phyloP scores from a whole-genome alignment of 2,888 invertebrate genomes.

The Hirtodrosophila alboralis region DNA sequence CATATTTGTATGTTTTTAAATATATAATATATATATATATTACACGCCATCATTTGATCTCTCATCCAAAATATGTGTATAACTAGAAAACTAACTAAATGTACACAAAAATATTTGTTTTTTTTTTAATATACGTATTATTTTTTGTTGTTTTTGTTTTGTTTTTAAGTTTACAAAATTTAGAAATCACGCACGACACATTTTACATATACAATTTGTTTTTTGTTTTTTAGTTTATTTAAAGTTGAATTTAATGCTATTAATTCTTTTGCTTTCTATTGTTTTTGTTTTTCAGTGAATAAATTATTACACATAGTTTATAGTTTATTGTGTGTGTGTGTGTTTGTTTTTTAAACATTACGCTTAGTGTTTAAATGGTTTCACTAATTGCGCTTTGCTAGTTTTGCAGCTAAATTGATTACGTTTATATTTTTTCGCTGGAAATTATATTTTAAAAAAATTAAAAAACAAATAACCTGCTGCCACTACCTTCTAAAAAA shows the following conservation, averaged over 20 bases:
- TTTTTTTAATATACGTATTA: slow-evolving; percentile 31
- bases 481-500: slow-evolving; percentile 51
- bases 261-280: slow-evolving; percentile 3
- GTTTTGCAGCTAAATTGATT: slow-evolving; percentile 53
- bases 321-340: slow-evolving; percentile 6
- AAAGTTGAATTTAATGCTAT: slow-evolving; percentile 37
- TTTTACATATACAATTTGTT: slow-evolving; percentile 59
- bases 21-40: slow-evolving; percentile 53
- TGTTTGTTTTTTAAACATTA: slow-evolving; percentile 55
- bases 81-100: slow-evolving; percentile 68
- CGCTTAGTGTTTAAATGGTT: slow-evolving; percentile 53
- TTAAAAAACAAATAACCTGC: slow-evolving; percentile 59
- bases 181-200: slow-evolving; percentile 73
- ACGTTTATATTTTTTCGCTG: slow-evolving; percentile 53
- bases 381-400: slow-evolving; percentile 48
- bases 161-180: slow-evolving; percentile 62
- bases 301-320: slow-evolving; percentile 29
- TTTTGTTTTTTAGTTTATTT: slow-evolving; percentile 38
- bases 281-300: slow-evolving; percentile 26
- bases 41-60: slow-evolving; percentile 37
- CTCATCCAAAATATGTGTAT: slow-evolving; percentile 37
- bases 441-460: slow-evolving; percentile 49
- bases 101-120: slow-evolving; percentile 64
- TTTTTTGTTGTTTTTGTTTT: slow-evolving; percentile 18
- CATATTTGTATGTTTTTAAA: slow-evolving; percentile 24